phyloP scores from a whole-genome alignment of 2,113 vertebrate species.

The Hippocampus comes region DNA sequence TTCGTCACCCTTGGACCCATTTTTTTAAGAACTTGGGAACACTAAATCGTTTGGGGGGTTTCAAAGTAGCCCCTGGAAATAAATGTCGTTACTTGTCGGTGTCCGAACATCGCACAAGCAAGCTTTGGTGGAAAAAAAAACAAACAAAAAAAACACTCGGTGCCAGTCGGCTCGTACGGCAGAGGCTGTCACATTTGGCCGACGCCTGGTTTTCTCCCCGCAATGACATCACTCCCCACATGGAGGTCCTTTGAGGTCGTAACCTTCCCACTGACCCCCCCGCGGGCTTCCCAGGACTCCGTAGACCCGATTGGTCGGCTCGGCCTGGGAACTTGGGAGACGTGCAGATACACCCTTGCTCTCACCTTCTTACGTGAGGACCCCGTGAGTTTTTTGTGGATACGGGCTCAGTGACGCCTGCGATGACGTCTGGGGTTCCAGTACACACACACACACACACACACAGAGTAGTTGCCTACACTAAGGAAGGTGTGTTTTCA shows the following conservation, averaged over 20 bases:
- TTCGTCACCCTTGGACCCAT: too few relatives aligned
- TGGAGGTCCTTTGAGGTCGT: conserved; percentile 52
- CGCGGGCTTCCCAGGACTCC: conserved; percentile 60
- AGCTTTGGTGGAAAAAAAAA: too few relatives aligned
- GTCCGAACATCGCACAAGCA: too few relatives aligned
- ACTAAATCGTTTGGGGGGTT: too few relatives aligned
- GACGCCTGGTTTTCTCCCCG: conserved; percentile 24
- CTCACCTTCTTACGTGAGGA: conserved; percentile 1
- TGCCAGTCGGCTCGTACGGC: conserved; percentile 26
- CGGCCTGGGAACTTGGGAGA: conserved; percentile 70
- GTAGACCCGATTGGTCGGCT: conserved; percentile 42
- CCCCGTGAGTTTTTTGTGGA: conserved; percentile 6
- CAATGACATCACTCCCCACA: conserved; percentile 64
- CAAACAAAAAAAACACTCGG: background rate
- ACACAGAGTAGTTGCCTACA: background rate
- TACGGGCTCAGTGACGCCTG: conserved; percentile 34
- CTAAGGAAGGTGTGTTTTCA: background rate
- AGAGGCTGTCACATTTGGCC: conserved; percentile 45
- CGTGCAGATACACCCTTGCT: conserved; percentile 37
- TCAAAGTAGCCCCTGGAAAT: too few relatives aligned
- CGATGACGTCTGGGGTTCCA: conserved; percentile 39
- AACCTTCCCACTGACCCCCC: conserved; percentile 72
- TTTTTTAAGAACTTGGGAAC: too few relatives aligned
- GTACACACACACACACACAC: background rate
- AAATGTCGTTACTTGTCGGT: too few relatives aligned